phyloP scores from a whole-genome alignment of 2,113 vertebrate genomes.

The Cyphomyrus discorhynchus region DNA sequence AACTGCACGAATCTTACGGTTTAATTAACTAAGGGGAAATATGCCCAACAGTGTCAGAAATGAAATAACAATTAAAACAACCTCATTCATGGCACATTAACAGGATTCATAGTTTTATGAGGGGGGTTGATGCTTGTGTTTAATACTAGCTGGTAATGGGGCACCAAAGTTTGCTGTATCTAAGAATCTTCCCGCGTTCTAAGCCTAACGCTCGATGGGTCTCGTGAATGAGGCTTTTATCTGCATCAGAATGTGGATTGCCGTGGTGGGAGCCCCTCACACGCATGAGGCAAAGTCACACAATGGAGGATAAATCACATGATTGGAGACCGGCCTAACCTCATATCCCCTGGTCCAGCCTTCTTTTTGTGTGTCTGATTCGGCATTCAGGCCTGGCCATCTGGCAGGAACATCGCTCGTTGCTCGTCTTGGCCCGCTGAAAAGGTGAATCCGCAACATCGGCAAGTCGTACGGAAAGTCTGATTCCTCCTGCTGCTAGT shows the following conservation, averaged over 20 bases:
- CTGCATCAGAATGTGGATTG: background rate
- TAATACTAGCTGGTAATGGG: background rate
- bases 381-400: slow-evolving; percentile 39
- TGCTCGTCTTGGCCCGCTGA: slow-evolving; percentile 43
- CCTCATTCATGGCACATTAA: background rate
- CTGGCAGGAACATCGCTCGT: slow-evolving; percentile 46
- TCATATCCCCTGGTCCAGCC: slow-evolving; percentile 28
- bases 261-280: background rate
- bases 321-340: slow-evolving; percentile 37
- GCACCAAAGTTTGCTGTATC: background rate
- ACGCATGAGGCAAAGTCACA: slow-evolving; percentile 10
- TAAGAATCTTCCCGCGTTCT: background rate
- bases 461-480: background rate
- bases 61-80: background rate
- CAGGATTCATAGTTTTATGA: background rate
- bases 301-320: slow-evolving; percentile 36
- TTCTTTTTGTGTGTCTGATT: slow-evolving; percentile 35
- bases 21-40: background rate
- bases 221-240: slow-evolving; percentile 17
- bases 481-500: background rate
- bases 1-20: background rate
- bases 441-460: slow-evolving; percentile 22
- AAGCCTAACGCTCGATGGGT: background rate
- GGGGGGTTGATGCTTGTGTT: background rate
- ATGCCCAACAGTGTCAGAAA: background rate